A percentile compares a stretch with the other conserved stretches of the same genome.
Evolutionary conservation across 2,888 invertebrate species (phyloP).

Genomic region (Polyommatus iphigenia): DNA sequence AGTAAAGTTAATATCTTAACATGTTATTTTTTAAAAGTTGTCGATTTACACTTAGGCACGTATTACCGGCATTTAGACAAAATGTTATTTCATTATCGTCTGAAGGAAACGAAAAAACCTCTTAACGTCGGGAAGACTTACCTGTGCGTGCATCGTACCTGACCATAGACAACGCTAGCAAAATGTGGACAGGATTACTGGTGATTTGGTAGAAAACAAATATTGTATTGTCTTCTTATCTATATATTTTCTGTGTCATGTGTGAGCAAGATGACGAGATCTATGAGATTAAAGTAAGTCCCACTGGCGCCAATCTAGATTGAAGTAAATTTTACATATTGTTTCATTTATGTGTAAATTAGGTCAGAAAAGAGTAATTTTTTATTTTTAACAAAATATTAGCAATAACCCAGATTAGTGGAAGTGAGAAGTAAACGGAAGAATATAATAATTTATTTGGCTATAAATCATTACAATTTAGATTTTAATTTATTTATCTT

Average conservation of each 20-base stretch:
- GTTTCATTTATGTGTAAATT: no score
- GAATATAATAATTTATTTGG: no score
- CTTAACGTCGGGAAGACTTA: conserved; percentile 53
- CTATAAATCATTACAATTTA: no score
- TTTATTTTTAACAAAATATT: no score
- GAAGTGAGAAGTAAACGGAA: no score
- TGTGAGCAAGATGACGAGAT: neutral
- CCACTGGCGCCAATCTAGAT: neutral
- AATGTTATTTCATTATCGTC: conserved; percentile 69
- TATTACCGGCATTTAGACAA: conserved; percentile 52
- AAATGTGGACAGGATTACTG: conserved; percentile 27
- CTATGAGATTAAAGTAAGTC: neutral
- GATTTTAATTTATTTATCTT: no score
- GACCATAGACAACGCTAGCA: conserved; percentile 76
- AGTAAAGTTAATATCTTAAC: neutral
- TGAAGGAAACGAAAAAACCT: conserved; percentile 66
- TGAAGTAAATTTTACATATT: neutral
- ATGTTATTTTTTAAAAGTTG: conserved; percentile 33
- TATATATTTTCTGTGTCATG: neutral
- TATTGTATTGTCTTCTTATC: neutral
- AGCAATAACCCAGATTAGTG: no score
- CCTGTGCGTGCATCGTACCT: conserved; percentile 73
- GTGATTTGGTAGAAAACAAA: neutral
- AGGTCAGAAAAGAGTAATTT: neutral
- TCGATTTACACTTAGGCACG: conserved; percentile 42